These are phyloP conservation scores for Dastarcus helophoroides DNA, from an alignment of 2,888 invertebrate species.

Conservation along the genomic window DNA sequence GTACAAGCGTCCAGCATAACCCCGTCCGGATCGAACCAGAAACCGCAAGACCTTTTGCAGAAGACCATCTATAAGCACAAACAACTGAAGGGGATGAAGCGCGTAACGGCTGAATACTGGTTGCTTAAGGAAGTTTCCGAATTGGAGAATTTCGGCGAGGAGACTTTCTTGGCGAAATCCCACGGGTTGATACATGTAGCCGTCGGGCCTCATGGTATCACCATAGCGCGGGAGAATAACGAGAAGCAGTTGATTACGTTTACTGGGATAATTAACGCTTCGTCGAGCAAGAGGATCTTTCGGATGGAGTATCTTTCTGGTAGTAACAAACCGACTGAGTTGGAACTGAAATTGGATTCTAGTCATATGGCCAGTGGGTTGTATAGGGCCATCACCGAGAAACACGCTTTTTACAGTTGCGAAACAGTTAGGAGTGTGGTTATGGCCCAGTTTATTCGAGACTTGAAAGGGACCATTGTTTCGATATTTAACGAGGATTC, in stretches of 20 bases:
- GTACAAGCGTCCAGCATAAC: constrained; percentile 52
- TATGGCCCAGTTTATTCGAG: constrained; percentile 78
- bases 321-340: constrained; percentile 54
- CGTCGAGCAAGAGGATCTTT: constrained; percentile 62
- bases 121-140: constrained; percentile 69
- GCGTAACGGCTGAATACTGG: constrained; percentile 74
- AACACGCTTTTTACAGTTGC: constrained; percentile 87
- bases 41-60: constrained; percentile 51
- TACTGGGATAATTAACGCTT: constrained; percentile 69
- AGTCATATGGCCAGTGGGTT: constrained; percentile 71
- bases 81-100: constrained; percentile 45
- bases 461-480: constrained; percentile 81
- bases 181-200: constrained; percentile 10
- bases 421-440: constrained; percentile 82
- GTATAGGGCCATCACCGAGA: constrained; percentile 80
- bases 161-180: constrained; percentile 62
- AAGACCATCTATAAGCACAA: constrained; percentile 53
- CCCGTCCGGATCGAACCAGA: constrained; percentile 43
- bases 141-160: constrained; percentile 72
- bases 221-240: constrained; percentile 50
- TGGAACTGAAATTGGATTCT: constrained; percentile 72
- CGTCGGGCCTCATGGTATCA: constrained; percentile 76
- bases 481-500: constrained; percentile 86
- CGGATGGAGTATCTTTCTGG: constrained; percentile 61
- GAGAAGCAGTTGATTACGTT: constrained; percentile 68